Conservation (phyloP, 2,797 vertebrate species). For the Poeciliopsis turneri region DNA sequence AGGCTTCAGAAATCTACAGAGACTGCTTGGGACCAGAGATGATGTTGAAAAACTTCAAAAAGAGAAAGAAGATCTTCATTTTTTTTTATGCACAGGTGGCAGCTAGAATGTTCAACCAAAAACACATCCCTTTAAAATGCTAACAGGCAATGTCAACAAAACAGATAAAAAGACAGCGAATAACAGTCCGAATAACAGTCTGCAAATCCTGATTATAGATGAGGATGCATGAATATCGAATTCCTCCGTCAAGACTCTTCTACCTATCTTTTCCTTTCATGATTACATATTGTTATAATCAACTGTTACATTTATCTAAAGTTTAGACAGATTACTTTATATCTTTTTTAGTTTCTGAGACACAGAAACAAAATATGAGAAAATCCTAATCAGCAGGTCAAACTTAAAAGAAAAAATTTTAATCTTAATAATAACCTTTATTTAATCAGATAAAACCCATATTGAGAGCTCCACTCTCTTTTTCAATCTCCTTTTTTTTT, state of each 20-base stretch:
- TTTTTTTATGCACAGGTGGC: conserved; percentile 7
- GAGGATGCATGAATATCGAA: background rate
- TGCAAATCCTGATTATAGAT: background rate
- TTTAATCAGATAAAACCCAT: too few relatives aligned
- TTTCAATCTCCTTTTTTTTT: too few relatives aligned
- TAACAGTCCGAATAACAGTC: too few relatives aligned
- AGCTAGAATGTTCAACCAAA: conserved; percentile 19
- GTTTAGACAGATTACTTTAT: background rate
- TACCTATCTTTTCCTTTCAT: background rate
- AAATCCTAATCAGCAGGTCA: background rate
- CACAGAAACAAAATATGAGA: background rate
- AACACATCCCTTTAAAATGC: background rate
- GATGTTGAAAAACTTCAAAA: conserved; percentile 17
- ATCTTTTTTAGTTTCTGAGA: background rate
- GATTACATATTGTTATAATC: background rate
- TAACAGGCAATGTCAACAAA: background rate
- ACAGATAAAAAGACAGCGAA: background rate
- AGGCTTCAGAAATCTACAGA: conserved; percentile 12
- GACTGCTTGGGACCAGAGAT: conserved; percentile 9
- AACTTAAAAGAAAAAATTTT: background rate
- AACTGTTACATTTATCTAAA: background rate
- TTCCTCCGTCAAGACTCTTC: background rate
- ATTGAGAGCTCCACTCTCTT: too few relatives aligned
- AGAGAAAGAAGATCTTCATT: background rate
- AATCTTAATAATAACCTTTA: background rate